These are phyloP conservation scores for Bothrops alternatus DNA, from an alignment of 2,797 vertebrate species.

Conservation along the genomic window DNA sequence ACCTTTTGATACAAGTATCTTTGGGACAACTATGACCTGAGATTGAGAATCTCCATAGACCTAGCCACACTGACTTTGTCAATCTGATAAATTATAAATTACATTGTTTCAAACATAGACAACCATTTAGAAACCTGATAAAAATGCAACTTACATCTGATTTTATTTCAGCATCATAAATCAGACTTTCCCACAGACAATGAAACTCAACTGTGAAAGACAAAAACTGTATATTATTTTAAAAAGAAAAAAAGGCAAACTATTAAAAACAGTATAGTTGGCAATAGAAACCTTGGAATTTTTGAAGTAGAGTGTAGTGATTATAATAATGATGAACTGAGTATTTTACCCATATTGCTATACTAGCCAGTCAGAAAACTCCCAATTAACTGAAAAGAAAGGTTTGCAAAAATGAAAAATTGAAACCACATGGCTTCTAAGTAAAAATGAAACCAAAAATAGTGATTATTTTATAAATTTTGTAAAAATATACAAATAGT, in stretches of 20 bases:
- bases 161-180: constrained; percentile 91
- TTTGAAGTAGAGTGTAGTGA: not conserved
- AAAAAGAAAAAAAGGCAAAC: not conserved
- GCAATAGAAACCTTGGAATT: not conserved
- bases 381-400: not conserved
- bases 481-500: not conserved
- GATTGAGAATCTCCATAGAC: not conserved
- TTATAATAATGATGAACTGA: not conserved
- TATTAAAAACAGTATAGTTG: not conserved
- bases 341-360: not conserved
- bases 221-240: constrained; percentile 8
- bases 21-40: not conserved
- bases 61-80: not conserved
- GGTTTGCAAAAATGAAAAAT: not conserved
- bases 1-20: not conserved
- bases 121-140: not conserved
- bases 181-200: constrained; percentile 94
- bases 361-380: not conserved
- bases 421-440: not conserved
- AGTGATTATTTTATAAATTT: not conserved
- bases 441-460: not conserved
- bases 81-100: not conserved
- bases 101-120: not conserved
- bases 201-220: constrained; percentile 87
- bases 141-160: constrained; percentile 79